Base-by-base conservation (phyloP, 2,888 invertebrate species). In the Drepana falcataria region DNA sequence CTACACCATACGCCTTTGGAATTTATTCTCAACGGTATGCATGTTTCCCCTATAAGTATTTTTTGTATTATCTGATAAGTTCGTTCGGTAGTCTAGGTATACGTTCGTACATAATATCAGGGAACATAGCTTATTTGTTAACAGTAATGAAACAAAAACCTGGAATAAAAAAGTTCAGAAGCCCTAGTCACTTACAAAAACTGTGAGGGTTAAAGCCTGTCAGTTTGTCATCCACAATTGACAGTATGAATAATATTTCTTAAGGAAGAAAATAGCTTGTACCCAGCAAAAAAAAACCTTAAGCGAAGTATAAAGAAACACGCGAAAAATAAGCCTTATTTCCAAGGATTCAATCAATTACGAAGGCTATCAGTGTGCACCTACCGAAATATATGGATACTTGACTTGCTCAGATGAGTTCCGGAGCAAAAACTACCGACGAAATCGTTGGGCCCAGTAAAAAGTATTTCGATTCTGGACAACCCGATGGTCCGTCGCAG, bases 331-430 rank as follows among this genome's bases (percentile, higher is more conserved):
- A 71, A 77, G 70, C 75, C 73, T 79, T 82, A 80, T 80, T 81
- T 82, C 81, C 79, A 75, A 65, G 79, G 77, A 83, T 83, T 81
- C 83, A 80, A 87, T 88, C 89, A 89, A 89, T 89, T 89, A 87
- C 82, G 69, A 66, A 69, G 78, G 67, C 68, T 72, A 79, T 80
- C 77, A 73, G 75, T 71, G 74, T 72, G 62, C 64, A 73, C 74
- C 77, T 77, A 75, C 79, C 75, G 77, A 85, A 87, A 87, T 85
- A 79, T 87, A 87, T 81, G 81, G 81, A 72, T 78, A 79, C 81
- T 86, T 80, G 84, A 81, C 79, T 75, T 70, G 73, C 74, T 67
- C 76, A 79, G 83, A 86, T 86, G 86, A 85, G 81, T 79, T 81
- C 71, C 66, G 65, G 63, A 69, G 78, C 87, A 87, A 89, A 89